These are phyloP conservation scores for Charina bottae DNA, from an alignment of 2,113 vertebrate genomes.

Conservation along the genomic window DNA sequence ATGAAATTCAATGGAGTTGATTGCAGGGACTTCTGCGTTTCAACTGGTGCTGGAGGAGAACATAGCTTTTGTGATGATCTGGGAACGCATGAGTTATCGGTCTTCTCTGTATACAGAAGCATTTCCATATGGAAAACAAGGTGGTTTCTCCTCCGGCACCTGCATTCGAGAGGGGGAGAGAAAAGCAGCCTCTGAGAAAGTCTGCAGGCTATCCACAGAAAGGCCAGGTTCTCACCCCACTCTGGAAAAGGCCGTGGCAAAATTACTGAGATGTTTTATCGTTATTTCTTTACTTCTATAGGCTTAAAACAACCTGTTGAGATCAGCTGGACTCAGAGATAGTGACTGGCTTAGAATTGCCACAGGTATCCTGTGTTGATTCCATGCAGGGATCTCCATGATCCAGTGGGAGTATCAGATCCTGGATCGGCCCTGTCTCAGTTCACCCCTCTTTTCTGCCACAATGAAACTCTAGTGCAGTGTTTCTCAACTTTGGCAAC, in stretches of 20 bases:
- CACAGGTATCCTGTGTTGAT: too few relatives aligned
- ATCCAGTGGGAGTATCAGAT: not conserved
- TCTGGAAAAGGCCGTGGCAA: not conserved
- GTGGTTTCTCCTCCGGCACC: not conserved
- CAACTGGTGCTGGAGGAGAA: not conserved
- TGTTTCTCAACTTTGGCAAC: too few relatives aligned
- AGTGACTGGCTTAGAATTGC: not conserved
- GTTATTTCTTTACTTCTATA: not conserved
- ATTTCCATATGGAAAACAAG: conserved; percentile 5
- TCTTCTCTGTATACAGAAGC: not conserved
- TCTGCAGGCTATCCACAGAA: not conserved
- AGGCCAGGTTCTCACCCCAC: too few relatives aligned
- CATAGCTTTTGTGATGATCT: not conserved
- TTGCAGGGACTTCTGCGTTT: not conserved
- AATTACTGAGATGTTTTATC: not conserved
- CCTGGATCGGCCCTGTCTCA: not conserved
- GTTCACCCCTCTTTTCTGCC: not conserved
- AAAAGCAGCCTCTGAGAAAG: not conserved
- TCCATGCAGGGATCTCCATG: not conserved
- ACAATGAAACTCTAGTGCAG: too few relatives aligned
- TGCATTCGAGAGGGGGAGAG: not conserved
- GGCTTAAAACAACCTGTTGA: not conserved
- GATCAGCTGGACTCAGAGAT: not conserved
- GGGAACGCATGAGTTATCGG: not conserved
- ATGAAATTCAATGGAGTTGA: conserved; percentile 34